A percentile compares a stretch with the other conserved stretches of the same genome.
Evolutionary conservation across 2,888 invertebrate genomes (phyloP).

Genomic region (Drosophila subsilvestris): DNA sequence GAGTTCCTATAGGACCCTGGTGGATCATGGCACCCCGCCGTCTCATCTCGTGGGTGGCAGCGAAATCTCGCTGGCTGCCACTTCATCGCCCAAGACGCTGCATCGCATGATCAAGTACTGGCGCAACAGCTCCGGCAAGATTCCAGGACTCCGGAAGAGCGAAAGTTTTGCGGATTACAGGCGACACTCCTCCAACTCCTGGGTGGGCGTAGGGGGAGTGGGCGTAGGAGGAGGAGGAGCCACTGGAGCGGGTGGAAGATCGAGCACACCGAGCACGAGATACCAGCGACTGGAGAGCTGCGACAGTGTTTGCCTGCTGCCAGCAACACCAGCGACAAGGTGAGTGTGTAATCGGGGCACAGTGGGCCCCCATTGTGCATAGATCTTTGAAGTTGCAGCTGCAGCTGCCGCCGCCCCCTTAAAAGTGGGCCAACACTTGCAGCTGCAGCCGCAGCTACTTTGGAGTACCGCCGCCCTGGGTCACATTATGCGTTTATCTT

Average conservation of each 20-base stretch:
- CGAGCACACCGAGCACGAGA: slow-evolving; percentile 46
- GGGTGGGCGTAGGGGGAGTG: slow-evolving; percentile 2
- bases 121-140: slow-evolving; percentile 76
- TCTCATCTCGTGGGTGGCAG: slow-evolving; percentile 9
- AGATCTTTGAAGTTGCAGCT: neutral
- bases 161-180: slow-evolving; percentile 78
- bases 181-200: slow-evolving; percentile 53
- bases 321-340: slow-evolving; percentile 60
- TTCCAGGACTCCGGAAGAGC: slow-evolving; percentile 71
- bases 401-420: slow-evolving; percentile 12
- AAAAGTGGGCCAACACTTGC: slow-evolving; percentile 26
- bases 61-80: slow-evolving; percentile 6
- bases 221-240: slow-evolving; percentile 5
- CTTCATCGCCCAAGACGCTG: slow-evolving; percentile 57
- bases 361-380: neutral
- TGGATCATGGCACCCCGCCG: slow-evolving; percentile 42
- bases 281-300: slow-evolving; percentile 80
- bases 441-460: neutral
- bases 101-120: slow-evolving; percentile 80
- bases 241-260: slow-evolving; percentile 23
- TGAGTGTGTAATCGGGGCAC: slow-evolving; percentile 56
- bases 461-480: slow-evolving; percentile 24
- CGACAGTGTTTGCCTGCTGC: slow-evolving; percentile 70
- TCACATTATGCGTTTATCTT: slow-evolving; percentile 30
- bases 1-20: slow-evolving; percentile 71